Percentiles rank a stretch among this genome's conserved stretches.
phyloP scores from a whole-genome alignment of 2,888 invertebrate genomes.

The Carabus problematicus region DNA sequence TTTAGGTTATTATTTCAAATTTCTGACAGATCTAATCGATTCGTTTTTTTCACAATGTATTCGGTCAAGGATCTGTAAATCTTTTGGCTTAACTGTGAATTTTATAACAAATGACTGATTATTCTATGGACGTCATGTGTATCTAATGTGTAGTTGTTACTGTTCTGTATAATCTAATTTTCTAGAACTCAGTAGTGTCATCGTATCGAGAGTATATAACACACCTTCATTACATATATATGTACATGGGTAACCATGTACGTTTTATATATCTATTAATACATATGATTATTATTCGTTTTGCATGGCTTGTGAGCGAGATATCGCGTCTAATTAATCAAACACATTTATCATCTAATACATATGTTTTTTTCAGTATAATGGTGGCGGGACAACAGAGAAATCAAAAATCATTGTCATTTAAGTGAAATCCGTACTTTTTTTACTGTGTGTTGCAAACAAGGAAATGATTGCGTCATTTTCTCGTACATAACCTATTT shows the following conservation, averaged over 20 bases:
- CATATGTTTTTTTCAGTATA: constrained; percentile 57
- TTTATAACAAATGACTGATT: no score
- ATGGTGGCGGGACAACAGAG: constrained; percentile 42
- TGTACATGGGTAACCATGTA: background rate
- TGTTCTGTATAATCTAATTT: no score
- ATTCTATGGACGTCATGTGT: no score
- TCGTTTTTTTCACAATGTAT: no score
- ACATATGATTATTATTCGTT: background rate
- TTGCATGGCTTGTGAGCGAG: constrained; percentile 36
- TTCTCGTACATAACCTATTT: constrained; percentile 17
- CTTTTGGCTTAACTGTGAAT: no score
- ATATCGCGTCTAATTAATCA: constrained; percentile 1
- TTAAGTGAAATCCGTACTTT: constrained; percentile 33
- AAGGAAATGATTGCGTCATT: constrained; percentile 29
- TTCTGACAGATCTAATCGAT: no score
- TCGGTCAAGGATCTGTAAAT: no score
- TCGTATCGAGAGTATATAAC: no score
- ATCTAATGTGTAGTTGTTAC: no score
- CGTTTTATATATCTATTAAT: background rate
- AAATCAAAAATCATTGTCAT: constrained; percentile 26
- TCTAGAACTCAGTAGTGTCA: no score
- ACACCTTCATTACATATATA: no score
- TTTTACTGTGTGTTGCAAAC: constrained; percentile 23
- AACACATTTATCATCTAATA: constrained; percentile 46
- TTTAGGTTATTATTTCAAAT: no score